Evolutionary conservation across 2,113 vertebrate genomes (phyloP).

Genomic region (Cricetomys ansorgei): DNA sequence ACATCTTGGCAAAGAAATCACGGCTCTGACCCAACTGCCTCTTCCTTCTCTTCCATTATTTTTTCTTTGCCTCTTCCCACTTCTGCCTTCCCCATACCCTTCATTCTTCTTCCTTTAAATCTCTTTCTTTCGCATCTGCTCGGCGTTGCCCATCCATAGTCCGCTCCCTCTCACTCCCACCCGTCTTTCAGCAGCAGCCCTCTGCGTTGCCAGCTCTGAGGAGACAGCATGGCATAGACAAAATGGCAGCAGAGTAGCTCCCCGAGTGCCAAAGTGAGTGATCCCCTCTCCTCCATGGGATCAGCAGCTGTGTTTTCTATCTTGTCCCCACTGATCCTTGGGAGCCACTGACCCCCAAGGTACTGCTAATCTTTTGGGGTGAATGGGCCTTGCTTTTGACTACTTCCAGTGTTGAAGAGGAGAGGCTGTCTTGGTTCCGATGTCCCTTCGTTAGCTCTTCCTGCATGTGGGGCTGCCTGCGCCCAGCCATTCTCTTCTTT

Average conservation of each 20-base stretch:
- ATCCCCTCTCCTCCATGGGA: slow-evolving; percentile 36
- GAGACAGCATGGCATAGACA: background rate
- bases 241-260: slow-evolving; percentile 40
- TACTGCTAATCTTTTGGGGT: slow-evolving; percentile 17
- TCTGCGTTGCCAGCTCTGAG: background rate
- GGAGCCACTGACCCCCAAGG: slow-evolving; percentile 7
- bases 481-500: slow-evolving; percentile 22
- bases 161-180: background rate
- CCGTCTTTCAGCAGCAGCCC: background rate
- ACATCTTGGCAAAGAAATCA: slow-evolving; percentile 47
- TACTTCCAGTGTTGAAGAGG: slow-evolving; percentile 32
- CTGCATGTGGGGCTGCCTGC: background rate
- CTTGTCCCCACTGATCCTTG: slow-evolving; percentile 57
- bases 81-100: slow-evolving; percentile 30
- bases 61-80: slow-evolving; percentile 23
- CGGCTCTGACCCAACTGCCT: background rate
- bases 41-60: slow-evolving; percentile 16
- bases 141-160: background rate
- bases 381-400: slow-evolving; percentile 7
- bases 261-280: slow-evolving; percentile 32
- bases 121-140: slow-evolving; percentile 2
- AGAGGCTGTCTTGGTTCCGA: background rate
- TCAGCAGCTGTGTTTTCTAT: slow-evolving; percentile 21
- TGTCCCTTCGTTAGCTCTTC: slow-evolving; percentile 15
- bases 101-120: slow-evolving; percentile 48